These are phyloP conservation scores for Calidris pugnax DNA, from an alignment of 2,113 vertebrate genomes.

Conservation along the genomic window DNA sequence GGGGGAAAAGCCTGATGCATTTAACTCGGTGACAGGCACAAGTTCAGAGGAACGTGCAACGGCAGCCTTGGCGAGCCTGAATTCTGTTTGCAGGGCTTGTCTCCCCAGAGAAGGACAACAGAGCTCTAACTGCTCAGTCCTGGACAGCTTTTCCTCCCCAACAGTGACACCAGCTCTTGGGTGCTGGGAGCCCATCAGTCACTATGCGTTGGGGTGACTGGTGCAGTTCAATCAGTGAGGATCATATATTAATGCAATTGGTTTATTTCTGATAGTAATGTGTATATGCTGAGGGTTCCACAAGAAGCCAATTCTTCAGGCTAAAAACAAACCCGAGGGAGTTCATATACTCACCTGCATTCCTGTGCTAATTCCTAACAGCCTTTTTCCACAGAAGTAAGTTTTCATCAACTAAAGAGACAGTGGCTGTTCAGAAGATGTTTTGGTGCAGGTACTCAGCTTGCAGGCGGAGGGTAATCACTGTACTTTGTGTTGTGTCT, in stretches of 20 bases:
- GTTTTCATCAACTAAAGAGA: not conserved
- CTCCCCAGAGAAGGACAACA: not conserved
- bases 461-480: not conserved
- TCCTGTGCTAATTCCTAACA: not conserved
- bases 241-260: fast-evolving
- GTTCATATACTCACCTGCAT: not conserved
- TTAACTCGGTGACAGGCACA: not conserved
- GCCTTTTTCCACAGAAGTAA: not conserved
- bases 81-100: not conserved
- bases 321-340: not conserved
- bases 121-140: not conserved
- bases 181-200: fast-evolving
- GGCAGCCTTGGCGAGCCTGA: not conserved
- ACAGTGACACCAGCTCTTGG: fast-evolving
- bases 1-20: not conserved
- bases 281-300: not conserved
- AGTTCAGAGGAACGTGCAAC: fast-evolving
- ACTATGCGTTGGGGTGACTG: too few relatives aligned
- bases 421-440: not conserved
- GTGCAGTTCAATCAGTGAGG: fast-evolving
- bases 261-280: not conserved
- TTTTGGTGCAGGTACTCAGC: not conserved
- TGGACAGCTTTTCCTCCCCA: not conserved
- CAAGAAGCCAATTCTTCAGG: not conserved
- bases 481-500: not conserved